phyloP scores from a whole-genome alignment of 2,113 vertebrate genomes.

The Syrmaticus mikado region DNA sequence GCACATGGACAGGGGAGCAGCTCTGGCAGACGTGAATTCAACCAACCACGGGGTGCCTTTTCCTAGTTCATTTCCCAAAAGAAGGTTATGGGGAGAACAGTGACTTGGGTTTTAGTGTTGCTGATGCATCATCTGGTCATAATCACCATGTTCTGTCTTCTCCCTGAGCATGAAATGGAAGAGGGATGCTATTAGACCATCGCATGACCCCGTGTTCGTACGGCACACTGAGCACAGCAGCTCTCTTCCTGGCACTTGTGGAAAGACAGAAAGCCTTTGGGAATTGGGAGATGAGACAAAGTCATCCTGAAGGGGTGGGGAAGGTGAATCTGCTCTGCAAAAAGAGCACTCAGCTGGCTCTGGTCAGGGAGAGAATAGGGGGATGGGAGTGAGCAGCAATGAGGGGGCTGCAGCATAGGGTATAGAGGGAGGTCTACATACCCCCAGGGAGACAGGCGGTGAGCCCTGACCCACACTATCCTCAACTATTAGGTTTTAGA shows the following conservation, averaged over 20 bases:
- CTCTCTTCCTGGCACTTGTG: background rate
- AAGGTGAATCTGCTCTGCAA: accelerated
- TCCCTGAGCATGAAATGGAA: background rate
- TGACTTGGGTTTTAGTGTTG: background rate
- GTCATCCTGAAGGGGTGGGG: background rate
- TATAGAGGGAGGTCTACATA: background rate
- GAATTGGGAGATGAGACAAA: background rate
- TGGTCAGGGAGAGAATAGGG: background rate
- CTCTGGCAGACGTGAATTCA: background rate
- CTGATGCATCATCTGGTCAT: background rate
- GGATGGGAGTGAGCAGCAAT: background rate
- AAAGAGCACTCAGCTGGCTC: background rate
- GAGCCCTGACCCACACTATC: background rate
- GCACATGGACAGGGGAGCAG: background rate
- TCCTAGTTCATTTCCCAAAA: background rate
- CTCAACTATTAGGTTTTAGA: background rate
- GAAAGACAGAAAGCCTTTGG: background rate
- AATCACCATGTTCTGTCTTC: background rate
- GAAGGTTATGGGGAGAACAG: background rate
- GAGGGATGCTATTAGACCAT: background rate
- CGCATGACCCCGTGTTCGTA: background rate
- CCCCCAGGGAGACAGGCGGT: background rate
- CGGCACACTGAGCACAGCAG: accelerated
- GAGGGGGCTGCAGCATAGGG: accelerated
- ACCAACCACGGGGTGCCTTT: background rate